phyloP scores from a whole-genome alignment of 2,888 invertebrate genomes.

The Bedellia somnulentella region DNA sequence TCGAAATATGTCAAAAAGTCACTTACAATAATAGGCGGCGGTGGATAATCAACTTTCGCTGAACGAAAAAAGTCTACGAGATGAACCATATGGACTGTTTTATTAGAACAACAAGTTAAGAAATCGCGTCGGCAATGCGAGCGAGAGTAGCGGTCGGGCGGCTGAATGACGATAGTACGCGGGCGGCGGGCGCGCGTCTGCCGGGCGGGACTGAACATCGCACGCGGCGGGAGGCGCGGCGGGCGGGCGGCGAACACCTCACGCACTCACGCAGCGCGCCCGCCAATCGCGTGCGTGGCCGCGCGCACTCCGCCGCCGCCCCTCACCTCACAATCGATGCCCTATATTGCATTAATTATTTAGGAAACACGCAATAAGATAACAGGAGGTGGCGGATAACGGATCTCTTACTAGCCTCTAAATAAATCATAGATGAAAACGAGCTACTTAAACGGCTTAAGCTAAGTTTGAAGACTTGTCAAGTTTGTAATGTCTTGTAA shows the following conservation, averaged over 20 bases:
- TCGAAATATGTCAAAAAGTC: too few species aligned
- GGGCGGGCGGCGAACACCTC: conserved; percentile 36
- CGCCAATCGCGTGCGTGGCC: conserved; percentile 59
- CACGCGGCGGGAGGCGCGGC: conserved; percentile 46
- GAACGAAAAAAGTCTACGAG: conserved; percentile 79
- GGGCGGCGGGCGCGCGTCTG: conserved; percentile 28
- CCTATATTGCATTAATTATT: conserved; percentile 64
- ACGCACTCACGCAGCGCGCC: conserved; percentile 56
- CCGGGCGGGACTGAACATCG: conserved; percentile 37
- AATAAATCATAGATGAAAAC: conserved; percentile 48
- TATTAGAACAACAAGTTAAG: conserved; percentile 4
- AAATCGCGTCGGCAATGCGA: too few species aligned
- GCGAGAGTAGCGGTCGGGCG: conserved; percentile 27
- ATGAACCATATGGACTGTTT: conserved; percentile 78
- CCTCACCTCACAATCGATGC: conserved; percentile 61
- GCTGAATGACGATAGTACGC: conserved; percentile 16
- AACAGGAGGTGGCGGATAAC: conserved; percentile 59
- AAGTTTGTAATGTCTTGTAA: too few species aligned
- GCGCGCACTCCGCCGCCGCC: conserved; percentile 48
- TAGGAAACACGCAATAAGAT: conserved; percentile 63
- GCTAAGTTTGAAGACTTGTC: too few species aligned
- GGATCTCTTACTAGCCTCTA: conserved; percentile 42
- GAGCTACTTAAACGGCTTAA: too few species aligned
- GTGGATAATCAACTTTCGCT: conserved; percentile 77
- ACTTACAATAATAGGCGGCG: conserved; percentile 75